These are phyloP conservation scores for Lysiphlebus fabarum DNA, from an alignment of 1,140 invertebrate genomes.

Conservation along the genomic window DNA sequence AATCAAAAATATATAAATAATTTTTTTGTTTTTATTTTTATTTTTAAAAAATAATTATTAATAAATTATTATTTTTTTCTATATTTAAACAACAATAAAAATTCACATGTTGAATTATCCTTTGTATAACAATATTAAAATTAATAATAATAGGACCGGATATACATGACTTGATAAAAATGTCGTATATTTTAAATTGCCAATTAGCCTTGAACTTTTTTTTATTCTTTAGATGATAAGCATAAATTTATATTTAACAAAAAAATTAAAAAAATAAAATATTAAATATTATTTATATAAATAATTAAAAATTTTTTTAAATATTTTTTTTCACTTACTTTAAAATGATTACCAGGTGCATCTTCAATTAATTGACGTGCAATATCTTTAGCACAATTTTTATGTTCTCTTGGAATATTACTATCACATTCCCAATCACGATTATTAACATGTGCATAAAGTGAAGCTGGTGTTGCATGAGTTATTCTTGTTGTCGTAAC, in stretches of 20 bases:
- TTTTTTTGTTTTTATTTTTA: too few relatives aligned
- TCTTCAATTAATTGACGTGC: constrained; percentile 61
- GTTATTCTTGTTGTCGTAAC: constrained; percentile 76
- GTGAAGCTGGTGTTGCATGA: constrained; percentile 74
- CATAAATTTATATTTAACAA: background rate
- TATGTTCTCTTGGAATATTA: constrained; percentile 47
- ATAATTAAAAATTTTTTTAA: background rate
- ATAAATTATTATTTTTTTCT: too few relatives aligned
- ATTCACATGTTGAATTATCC: background rate
- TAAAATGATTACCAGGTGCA: constrained; percentile 59
- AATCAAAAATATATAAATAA: too few relatives aligned
- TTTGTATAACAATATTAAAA: constrained; percentile 18
- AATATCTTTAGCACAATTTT: constrained; percentile 58
- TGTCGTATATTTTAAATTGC: constrained; percentile 20
- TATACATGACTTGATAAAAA: constrained; percentile 27
- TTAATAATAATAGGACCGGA: constrained; percentile 31
- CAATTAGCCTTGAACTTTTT: constrained; percentile 30
- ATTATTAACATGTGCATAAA: constrained; percentile 67
- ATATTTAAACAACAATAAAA: too few relatives aligned
- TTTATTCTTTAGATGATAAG: background rate
- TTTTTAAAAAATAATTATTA: too few relatives aligned
- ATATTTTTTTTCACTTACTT: too few relatives aligned
- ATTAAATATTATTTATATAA: background rate
- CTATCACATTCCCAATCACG: constrained; percentile 69
- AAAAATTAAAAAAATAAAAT: background rate